Evolutionary conservation across 2,888 invertebrate genomes (phyloP).

Genomic region (Hipparchia semele): DNA sequence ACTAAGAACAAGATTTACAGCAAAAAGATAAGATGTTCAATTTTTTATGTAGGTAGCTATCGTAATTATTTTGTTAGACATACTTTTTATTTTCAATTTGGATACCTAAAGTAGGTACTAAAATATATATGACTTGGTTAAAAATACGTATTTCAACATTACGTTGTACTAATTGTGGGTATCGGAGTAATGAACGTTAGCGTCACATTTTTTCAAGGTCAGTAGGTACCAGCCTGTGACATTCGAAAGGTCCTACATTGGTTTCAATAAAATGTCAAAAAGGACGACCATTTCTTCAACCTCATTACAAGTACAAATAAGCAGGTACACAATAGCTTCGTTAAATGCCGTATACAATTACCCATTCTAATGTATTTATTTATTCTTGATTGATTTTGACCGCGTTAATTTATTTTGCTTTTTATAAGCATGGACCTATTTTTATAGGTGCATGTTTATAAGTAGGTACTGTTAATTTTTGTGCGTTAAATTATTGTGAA

Average conservation of each 20-base stretch:
- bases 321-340: background rate
- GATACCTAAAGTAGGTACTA: too few species aligned
- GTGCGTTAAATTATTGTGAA: too few species aligned
- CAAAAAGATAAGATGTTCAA: too few species aligned
- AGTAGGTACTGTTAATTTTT: too few species aligned
- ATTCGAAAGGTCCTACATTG: slow-evolving; percentile 36
- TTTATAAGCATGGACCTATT: too few species aligned
- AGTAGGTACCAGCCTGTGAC: slow-evolving; percentile 31
- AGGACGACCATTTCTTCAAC: slow-evolving; percentile 37
- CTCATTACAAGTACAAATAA: background rate
- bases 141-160: background rate
- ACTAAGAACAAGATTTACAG: too few species aligned
- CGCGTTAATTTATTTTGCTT: background rate
- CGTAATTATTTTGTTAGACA: too few species aligned
- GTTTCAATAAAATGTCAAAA: slow-evolving; percentile 36
- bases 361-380: background rate
- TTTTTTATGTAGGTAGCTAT: too few species aligned
- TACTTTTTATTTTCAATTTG: too few species aligned
- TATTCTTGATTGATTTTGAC: background rate
- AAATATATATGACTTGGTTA: background rate
- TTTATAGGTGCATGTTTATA: too few species aligned
- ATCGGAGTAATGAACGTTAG: slow-evolving; percentile 12
- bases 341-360: background rate
- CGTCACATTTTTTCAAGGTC: slow-evolving; percentile 26
- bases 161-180: background rate